Evolutionary conservation across 2,888 invertebrate genomes (phyloP), one percentile per base, ranked within the genome.

Genomic region (Julus scandinavius): DNA sequence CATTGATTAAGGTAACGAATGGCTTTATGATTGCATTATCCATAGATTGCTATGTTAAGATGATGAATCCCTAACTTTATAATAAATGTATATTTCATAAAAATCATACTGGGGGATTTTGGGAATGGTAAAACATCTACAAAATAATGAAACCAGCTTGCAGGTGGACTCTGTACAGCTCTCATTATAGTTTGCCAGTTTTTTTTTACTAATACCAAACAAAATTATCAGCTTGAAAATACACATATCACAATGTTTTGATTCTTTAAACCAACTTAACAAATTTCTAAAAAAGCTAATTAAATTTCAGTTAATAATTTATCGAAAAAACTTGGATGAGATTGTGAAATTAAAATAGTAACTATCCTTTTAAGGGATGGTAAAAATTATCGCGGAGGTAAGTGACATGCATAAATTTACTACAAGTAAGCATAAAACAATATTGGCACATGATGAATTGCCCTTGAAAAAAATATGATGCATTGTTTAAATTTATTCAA

Each of bases 1-100:
- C 72, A 80, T 80, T 72, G 63, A 54, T 72, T 80, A 80, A 38
- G 80, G 80, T 80, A 80, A 80, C 80, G 38, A 80, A 80, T 80
- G 80, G 80, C 38, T 11, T 80, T 38, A 38, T 80, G 80, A 80
- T 80, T 80, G 80, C 38, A 80, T 80, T 80, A 80, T 29, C 7
- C 80, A 80, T 38, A 80, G 80, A 13, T 80, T 20, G 80, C 38
- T 80, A 80, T 38, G 38, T 80, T 80, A 80, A 80, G 20, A 38
- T 13, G 80, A 20, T 80, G 9, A 80, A 80, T 38, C 13, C 29
- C 38, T 20, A 72, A 72, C 72, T 72, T 72, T 72, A 72, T 29
- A 29, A 72, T 72, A 72, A 11, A 20, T 29, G 72, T 72, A 80
- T 38, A 80, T 80, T 38, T 80, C 13, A 80, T 80, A 13, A 80